Conservation (phyloP, 2,888 invertebrate species). For the Orthosia incerta region DNA sequence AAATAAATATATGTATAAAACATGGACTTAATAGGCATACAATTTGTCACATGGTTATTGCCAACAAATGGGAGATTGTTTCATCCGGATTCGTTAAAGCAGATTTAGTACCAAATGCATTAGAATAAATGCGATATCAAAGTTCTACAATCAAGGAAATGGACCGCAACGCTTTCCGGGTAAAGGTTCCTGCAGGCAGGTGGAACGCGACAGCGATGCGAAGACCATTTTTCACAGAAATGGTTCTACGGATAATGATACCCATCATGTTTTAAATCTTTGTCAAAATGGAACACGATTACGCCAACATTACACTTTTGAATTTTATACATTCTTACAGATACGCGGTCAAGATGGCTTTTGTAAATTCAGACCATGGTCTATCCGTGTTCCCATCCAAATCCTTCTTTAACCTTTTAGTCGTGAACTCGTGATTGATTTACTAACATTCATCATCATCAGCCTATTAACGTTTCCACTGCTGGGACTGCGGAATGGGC, state of each 20-base stretch:
- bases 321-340: neutral
- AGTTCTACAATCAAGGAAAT: constrained; percentile 13
- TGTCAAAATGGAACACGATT: neutral
- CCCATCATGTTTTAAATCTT: neutral
- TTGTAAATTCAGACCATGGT: neutral
- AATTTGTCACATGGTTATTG: constrained; percentile 8
- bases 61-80: constrained; percentile 1
- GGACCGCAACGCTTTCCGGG: constrained; percentile 3
- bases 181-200: neutral
- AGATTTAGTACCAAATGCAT: neutral
- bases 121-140: constrained; percentile 5
- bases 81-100: neutral
- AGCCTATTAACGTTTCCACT: no score
- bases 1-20: no score
- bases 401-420: no score
- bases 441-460: no score
- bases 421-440: no score
- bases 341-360: neutral
- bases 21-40: neutral
- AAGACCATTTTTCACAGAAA: no score
- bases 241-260: no score
- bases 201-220: no score
- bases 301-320: neutral
- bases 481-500: no score
- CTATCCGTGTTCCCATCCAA: no score